Percentiles rank a stretch among this genome's conserved stretches.
phyloP scores from a whole-genome alignment of 1,140 invertebrate species.

The Lordiphosa stackelbergi region DNA sequence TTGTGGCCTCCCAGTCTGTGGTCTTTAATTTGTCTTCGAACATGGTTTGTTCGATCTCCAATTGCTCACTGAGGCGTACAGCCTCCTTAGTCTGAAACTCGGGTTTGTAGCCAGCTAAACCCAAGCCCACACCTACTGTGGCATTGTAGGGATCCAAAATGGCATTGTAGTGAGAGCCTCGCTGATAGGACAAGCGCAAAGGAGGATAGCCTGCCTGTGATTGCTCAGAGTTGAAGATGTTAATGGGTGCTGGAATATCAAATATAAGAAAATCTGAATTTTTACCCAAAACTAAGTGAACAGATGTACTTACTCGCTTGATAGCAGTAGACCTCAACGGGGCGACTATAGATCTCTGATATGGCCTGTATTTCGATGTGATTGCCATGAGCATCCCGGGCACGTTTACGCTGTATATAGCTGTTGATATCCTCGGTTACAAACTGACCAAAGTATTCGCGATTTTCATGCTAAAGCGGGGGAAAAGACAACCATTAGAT shows the following conservation, averaged over 20 bases:
- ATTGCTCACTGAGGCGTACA: conserved; percentile 88
- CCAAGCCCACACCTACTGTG: conserved; percentile 91
- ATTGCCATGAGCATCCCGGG: conserved; percentile 91
- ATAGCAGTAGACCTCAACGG: conserved; percentile 96
- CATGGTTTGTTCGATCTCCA: conserved; percentile 93
- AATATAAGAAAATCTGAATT: not conserved
- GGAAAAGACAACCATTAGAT: not conserved
- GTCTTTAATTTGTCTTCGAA: conserved; percentile 94
- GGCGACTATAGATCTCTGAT: conserved; percentile 94
- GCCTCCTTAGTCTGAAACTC: conserved; percentile 89
- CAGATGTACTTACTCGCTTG: conserved; percentile 81
- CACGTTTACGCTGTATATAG: conserved; percentile 89
- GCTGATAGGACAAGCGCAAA: conserved; percentile 93
- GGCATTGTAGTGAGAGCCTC: conserved; percentile 94
- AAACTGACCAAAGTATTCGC: conserved; percentile 95
- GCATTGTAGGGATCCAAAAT: conserved; percentile 92
- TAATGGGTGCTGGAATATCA: conserved; percentile 87
- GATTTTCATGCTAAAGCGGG: conserved; percentile 81
- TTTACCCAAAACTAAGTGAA: not conserved
- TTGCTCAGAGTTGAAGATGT: conserved; percentile 89
- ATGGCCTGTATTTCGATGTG: conserved; percentile 96
- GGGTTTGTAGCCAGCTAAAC: conserved; percentile 90
- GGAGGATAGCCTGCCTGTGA: conserved; percentile 88
- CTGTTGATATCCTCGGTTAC: conserved; percentile 94
- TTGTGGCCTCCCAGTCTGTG: conserved; percentile 96